Conservation (phyloP, 2,797 vertebrate species). For the Neosalanx taihuensis region DNA sequence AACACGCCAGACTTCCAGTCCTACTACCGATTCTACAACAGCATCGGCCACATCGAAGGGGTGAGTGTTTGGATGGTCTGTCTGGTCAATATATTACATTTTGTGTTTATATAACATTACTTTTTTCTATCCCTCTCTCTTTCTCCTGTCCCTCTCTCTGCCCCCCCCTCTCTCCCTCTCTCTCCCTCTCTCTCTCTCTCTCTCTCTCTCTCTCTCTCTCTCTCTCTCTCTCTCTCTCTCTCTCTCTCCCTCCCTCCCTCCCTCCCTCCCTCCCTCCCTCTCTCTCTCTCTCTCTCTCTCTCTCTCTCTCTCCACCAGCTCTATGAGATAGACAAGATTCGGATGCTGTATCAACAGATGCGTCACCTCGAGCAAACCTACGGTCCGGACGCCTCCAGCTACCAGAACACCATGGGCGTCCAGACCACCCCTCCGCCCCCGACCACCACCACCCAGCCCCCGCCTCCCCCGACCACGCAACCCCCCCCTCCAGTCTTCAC, state of each 20-base stretch:
- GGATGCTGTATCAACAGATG: slow-evolving; percentile 78
- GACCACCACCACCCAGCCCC: slow-evolving; percentile 31
- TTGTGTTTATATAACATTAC: no score
- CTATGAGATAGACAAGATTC: slow-evolving; percentile 74
- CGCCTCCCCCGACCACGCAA: slow-evolving; percentile 42
- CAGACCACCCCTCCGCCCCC: slow-evolving; percentile 31
- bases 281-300: neutral
- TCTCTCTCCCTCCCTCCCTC: no score
- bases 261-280: neutral
- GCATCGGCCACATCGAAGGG: slow-evolving; percentile 75
- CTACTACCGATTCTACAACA: slow-evolving; percentile 77
- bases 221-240: no score
- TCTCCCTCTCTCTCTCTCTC: no score
- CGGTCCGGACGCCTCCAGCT: slow-evolving; percentile 67
- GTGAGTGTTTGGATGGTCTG: slow-evolving; percentile 49
- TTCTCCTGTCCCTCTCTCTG: no score
- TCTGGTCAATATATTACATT: no score
- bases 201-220: no score
- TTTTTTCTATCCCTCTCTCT: no score
- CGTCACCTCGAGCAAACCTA: slow-evolving; percentile 68
- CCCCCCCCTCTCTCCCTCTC: no score
- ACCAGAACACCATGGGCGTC: slow-evolving; percentile 65
- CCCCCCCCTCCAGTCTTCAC: slow-evolving; percentile 60
- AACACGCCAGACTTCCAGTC: slow-evolving; percentile 72
- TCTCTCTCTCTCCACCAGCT: slow-evolving; percentile 38